Base-by-base conservation (phyloP, 2,113 vertebrate species). In the Stigmatopora argus region DNA sequence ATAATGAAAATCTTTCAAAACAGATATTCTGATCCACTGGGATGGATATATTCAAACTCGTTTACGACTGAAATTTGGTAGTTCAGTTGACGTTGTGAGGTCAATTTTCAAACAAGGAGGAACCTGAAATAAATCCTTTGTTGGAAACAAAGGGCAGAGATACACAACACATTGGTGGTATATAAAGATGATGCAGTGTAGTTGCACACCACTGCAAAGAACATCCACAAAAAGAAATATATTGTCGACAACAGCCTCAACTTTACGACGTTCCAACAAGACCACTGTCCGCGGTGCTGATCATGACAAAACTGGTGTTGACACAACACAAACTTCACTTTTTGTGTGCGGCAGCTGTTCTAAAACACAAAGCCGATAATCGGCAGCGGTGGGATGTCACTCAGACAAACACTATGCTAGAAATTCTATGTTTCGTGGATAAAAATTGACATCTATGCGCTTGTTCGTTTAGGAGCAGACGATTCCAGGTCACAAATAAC, bases 251-350 rank as follows among this genome's bases (percentile, higher is more conserved):
- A 60, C 35, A n/a, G 34, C 31, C 26, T 34, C 15, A 15, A 14
- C 12, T 65, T 57, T 18, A 9, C 47, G 26, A 45, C 38, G 18
- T 52, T 49, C 38, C 19, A 63, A 51, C 15, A 18, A 31, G 34
- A 61, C 64, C 26, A 61, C 74, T 83, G 70, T 80, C 78, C 78
- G 73, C 62, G 74, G 77, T 83, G 67, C 80, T 83, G 77, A 83
- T 62, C 35, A 46, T 3, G 62, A 14, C 59, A 46, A 61, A 35
- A 46, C 52, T 26, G 3, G 1, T n/a, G n/a, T 56, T 62, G 48
- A 45, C 31, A 15, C 21, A 38, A 67, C n/a, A 51, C 13, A 21
- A 51, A 46, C 61, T 64, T 60, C 10, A 14, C 21, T 34, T 15
- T 56, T 41, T 44, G 41, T 19, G 5, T 26, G 14, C 10, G 10